Evolutionary conservation across 1,140 invertebrate species (phyloP).

Genomic region (Vanessa tameamea): DNA sequence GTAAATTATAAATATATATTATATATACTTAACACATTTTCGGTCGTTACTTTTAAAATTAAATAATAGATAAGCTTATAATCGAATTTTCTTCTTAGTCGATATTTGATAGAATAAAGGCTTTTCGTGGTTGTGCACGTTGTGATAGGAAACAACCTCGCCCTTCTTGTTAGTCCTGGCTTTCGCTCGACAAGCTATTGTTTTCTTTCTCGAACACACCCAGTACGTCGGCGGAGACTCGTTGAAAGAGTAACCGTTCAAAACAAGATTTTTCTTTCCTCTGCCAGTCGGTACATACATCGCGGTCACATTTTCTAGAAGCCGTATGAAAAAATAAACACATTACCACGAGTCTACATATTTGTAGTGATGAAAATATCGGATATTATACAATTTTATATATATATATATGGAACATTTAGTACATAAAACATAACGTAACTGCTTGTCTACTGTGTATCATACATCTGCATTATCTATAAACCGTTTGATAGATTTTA

Average conservation of each 20-base stretch:
- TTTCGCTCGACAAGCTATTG: slow-evolving; percentile 46
- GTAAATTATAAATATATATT: too few relatives aligned
- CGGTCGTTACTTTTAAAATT: too few relatives aligned
- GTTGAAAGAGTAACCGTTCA: slow-evolving; percentile 60
- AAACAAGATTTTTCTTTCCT: slow-evolving; percentile 54
- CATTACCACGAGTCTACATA: too few relatives aligned
- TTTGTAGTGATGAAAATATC: too few relatives aligned
- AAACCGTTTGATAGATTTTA: too few relatives aligned
- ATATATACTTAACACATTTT: too few relatives aligned
- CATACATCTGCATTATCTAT: too few relatives aligned
- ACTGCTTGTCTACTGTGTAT: too few relatives aligned
- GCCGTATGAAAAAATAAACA: background rate
- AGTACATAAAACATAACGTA: too few relatives aligned
- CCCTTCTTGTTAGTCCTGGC: slow-evolving; percentile 60
- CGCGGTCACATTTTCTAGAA: slow-evolving; percentile 53
- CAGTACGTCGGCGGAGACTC: slow-evolving; percentile 52
- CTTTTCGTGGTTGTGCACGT: slow-evolving; percentile 58
- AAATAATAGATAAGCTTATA: slow-evolving; percentile 12
- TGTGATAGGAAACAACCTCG: slow-evolving; percentile 50
- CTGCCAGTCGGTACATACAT: slow-evolving; percentile 61
- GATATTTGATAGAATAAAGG: slow-evolving; percentile 54
- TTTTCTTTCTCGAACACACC: slow-evolving; percentile 57
- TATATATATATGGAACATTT: too few relatives aligned
- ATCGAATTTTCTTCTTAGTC: slow-evolving; percentile 41
- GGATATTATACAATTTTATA: too few relatives aligned